A percentile compares a stretch with the other conserved stretches of the same genome.
These are phyloP conservation scores for Gymnothorax reevesii DNA, from an alignment of 2,797 vertebrate species.

Conservation along the genomic window DNA sequence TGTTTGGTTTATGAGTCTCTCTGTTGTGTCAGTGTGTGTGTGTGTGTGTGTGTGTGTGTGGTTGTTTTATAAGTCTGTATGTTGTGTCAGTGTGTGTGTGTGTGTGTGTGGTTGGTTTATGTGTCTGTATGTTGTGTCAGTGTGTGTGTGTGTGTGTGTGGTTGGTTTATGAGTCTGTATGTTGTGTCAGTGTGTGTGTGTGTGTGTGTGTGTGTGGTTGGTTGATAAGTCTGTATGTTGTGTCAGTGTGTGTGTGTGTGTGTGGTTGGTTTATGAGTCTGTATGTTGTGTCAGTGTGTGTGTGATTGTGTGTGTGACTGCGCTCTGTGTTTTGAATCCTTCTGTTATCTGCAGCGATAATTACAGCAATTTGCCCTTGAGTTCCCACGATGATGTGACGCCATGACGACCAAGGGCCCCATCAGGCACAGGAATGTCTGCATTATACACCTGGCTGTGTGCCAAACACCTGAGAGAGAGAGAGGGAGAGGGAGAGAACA, in stretches of 20 bases:
- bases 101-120: not conserved
- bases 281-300: not conserved
- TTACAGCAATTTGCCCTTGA: not conserved
- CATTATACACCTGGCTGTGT: slow-evolving; percentile 65
- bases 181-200: too few relatives aligned
- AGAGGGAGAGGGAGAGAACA: not conserved
- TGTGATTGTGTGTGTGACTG: not conserved
- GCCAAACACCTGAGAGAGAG: slow-evolving; percentile 57
- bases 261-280: too few relatives aligned
- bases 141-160: not conserved
- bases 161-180: too few relatives aligned
- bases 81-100: too few relatives aligned
- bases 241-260: not conserved
- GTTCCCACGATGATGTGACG: slow-evolving; percentile 40
- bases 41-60: too few relatives aligned
- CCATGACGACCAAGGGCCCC: slow-evolving; percentile 66
- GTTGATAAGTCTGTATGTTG: too few relatives aligned
- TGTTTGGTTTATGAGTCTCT: too few relatives aligned
- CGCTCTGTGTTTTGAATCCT: not conserved
- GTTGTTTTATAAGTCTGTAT: too few relatives aligned
- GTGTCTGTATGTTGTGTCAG: too few relatives aligned
- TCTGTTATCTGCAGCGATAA: not conserved
- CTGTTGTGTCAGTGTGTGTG: too few relatives aligned
- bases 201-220: not conserved
- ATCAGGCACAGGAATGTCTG: slow-evolving; percentile 68